These are phyloP conservation scores for Drosophila mercatorum DNA, from an alignment of 2,888 invertebrate genomes.

Conservation along the genomic window DNA sequence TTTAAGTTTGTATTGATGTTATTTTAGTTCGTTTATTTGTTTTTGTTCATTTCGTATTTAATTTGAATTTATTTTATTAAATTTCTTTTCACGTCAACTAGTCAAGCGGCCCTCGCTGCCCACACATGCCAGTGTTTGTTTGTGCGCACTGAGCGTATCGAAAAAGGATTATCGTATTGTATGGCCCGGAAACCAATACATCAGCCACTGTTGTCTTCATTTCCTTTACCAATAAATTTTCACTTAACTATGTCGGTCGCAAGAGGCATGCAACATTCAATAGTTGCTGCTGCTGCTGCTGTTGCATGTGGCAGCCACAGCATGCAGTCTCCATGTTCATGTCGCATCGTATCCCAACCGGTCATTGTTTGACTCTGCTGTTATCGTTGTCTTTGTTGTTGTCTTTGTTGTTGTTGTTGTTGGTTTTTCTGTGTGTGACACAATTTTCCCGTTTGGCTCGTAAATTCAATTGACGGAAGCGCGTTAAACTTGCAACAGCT, in stretches of 20 bases:
- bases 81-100: background rate
- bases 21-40: no score
- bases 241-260: constrained; percentile 73
- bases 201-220: constrained; percentile 63
- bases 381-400: background rate
- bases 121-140: constrained; percentile 1
- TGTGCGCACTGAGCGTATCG: constrained; percentile 37
- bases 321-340: constrained; percentile 19
- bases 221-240: constrained; percentile 75
- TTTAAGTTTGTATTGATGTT: no score
- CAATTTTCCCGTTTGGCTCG: constrained; percentile 73
- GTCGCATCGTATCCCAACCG: constrained; percentile 16
- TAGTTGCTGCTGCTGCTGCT: constrained; percentile 11
- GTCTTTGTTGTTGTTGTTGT: constrained; percentile 5
- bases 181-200: constrained; percentile 71
- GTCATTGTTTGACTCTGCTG: constrained; percentile 33
- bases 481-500: constrained; percentile 66
- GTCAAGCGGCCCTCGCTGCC: constrained; percentile 16
- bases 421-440: constrained; percentile 57
- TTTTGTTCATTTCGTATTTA: no score
- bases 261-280: constrained; percentile 53
- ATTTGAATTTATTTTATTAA: background rate
- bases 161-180: constrained; percentile 73
- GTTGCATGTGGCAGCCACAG: constrained; percentile 16
- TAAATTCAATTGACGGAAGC: constrained; percentile 77